phyloP scores from a whole-genome alignment of 2,797 vertebrate species.

The Smutsia gigantea region DNA sequence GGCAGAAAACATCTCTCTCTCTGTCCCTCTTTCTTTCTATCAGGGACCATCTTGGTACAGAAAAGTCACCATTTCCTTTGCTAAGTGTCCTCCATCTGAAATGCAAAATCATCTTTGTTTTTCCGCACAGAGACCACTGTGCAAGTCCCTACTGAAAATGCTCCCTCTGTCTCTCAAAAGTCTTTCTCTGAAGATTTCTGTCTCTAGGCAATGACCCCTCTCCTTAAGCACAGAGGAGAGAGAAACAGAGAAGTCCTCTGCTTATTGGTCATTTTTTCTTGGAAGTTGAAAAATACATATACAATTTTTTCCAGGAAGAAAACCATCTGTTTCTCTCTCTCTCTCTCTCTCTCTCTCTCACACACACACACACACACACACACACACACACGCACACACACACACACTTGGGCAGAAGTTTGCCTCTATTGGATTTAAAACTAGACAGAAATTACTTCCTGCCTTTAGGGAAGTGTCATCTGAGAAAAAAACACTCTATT shows the following conservation, averaged over 20 bases:
- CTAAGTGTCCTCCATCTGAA: neutral
- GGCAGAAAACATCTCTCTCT: neutral
- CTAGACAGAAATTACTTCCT: neutral
- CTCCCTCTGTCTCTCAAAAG: neutral
- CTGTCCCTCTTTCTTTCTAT: neutral
- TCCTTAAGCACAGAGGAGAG: accelerated
- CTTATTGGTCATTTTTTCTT: neutral
- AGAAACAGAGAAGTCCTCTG: neutral
- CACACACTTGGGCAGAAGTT: neutral
- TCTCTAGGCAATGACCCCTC: neutral
- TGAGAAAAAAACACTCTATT: neutral
- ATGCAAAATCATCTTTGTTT: neutral
- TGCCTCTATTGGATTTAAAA: neutral
- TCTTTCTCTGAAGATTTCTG: neutral
- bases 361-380: neutral
- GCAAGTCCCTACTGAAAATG: neutral
- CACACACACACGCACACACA: neutral
- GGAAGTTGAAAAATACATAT: neutral
- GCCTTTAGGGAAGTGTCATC: neutral
- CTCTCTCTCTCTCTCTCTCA: neutral
- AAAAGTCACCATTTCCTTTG: too few species aligned
- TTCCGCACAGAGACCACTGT: neutral
- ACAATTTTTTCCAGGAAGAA: neutral
- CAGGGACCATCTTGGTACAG: too few species aligned
- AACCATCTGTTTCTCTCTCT: neutral